A percentile compares a stretch with the other conserved stretches of the same genome.
phyloP scores from a whole-genome alignment of 2,888 invertebrate genomes.

The Protula sp. region DNA sequence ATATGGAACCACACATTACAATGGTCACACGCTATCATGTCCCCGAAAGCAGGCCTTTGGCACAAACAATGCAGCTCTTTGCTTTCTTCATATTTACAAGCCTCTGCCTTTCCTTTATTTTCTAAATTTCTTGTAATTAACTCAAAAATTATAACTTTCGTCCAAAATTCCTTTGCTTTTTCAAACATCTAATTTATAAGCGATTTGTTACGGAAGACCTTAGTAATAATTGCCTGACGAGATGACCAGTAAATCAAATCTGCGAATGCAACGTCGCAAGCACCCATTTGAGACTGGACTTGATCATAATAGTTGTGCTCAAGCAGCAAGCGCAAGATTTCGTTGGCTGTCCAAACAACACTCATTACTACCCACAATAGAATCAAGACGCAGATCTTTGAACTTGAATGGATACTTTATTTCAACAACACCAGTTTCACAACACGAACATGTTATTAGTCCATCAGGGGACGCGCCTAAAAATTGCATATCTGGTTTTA shows the following conservation, averaged over 20 bases:
- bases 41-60: neutral
- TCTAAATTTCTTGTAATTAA: neutral
- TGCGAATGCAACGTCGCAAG: neutral
- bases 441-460: neutral
- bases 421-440: neutral
- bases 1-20: too few relatives aligned
- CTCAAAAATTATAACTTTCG: neutral
- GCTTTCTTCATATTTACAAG: neutral
- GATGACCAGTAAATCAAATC: neutral
- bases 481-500: too few relatives aligned
- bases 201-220: neutral
- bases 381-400: neutral
- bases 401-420: neutral
- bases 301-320: neutral
- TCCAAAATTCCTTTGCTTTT: neutral
- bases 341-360: too few relatives aligned
- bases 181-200: neutral
- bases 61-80: neutral
- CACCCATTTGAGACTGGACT: neutral
- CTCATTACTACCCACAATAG: too few relatives aligned
- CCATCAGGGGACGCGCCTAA: neutral
- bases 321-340: neutral
- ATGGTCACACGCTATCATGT: neutral
- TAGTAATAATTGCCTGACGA: neutral
- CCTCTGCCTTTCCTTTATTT: neutral